Percentiles rank a stretch among this genome's conserved stretches.
Evolutionary conservation across 2,113 vertebrate species (phyloP).

Genomic region (Mesoclemmys tuberculata): DNA sequence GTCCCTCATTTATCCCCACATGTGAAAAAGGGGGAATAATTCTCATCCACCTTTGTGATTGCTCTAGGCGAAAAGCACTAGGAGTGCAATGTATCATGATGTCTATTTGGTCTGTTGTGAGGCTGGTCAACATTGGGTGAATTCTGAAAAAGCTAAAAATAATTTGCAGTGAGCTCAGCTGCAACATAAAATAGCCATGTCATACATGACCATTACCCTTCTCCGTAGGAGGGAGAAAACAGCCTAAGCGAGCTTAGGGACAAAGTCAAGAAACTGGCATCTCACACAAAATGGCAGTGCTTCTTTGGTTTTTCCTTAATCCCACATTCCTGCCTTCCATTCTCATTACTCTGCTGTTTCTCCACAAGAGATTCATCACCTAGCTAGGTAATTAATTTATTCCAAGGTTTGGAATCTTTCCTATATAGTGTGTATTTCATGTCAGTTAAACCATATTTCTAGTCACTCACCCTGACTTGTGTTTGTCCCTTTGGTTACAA

Average conservation of each 20-base stretch:
- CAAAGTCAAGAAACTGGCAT: not conserved
- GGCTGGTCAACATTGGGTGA: rapidly evolving
- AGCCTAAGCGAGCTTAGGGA: not conserved
- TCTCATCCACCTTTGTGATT: rapidly evolving
- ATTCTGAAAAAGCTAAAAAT: not conserved
- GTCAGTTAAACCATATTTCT: not conserved
- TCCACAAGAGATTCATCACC: conserved; percentile 35
- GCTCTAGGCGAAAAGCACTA: rapidly evolving
- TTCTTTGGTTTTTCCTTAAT: not conserved
- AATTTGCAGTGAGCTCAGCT: not conserved
- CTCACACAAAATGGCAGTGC: not conserved
- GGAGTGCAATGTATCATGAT: not conserved
- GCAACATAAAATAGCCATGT: not conserved
- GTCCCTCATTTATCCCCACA: not conserved
- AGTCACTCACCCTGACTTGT: not conserved
- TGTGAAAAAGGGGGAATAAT: not conserved
- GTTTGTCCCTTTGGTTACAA: not conserved
- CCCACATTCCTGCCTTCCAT: not conserved
- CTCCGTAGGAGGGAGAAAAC: not conserved
- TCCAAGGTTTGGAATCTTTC: not conserved
- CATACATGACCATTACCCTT: rapidly evolving
- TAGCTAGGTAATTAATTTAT: conserved; percentile 36
- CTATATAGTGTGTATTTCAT: conserved; percentile 14
- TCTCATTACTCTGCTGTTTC: conserved; percentile 28
- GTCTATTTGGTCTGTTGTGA: not conserved